These are phyloP conservation scores for Polyodon spathula DNA, from an alignment of 2,113 vertebrate genomes.

Conservation along the genomic window DNA sequence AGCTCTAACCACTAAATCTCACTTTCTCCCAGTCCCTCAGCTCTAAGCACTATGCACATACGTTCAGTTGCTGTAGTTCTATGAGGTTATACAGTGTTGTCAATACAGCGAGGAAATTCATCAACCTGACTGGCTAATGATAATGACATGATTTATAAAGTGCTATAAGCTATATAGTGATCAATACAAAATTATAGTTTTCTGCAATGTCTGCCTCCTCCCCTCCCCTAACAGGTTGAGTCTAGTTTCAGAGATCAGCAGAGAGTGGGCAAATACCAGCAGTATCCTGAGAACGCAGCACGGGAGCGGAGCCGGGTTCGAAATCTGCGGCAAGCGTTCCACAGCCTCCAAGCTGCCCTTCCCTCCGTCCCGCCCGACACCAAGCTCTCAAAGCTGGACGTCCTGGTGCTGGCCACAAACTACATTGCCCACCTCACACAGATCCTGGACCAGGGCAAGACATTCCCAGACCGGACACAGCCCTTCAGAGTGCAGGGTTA, in stretches of 20 bases:
- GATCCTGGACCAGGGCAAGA: constrained; percentile 50
- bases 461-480: constrained; percentile 21
- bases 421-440: constrained; percentile 76
- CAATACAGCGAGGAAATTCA: background rate
- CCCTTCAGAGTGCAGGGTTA: constrained; percentile 48
- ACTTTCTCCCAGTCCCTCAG: background rate
- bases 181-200: background rate
- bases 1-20: background rate
- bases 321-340: constrained; percentile 70
- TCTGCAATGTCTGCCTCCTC: background rate
- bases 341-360: constrained; percentile 69
- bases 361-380: constrained; percentile 70
- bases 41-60: too few species aligned
- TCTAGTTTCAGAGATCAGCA: constrained; percentile 16
- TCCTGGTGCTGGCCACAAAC: constrained; percentile 73
- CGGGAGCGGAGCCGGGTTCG: constrained; percentile 64
- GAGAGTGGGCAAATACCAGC: constrained; percentile 32
- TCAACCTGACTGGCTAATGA: background rate
- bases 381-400: constrained; percentile 75
- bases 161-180: background rate
- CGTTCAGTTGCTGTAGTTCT: background rate
- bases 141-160: background rate
- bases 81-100: background rate
- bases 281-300: constrained; percentile 58
- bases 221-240: constrained; percentile 3